Evolutionary conservation across 2,113 vertebrate species (phyloP), one percentile per base, ranked within the genome.

Genomic region (Syrrhaptes paradoxus): DNA sequence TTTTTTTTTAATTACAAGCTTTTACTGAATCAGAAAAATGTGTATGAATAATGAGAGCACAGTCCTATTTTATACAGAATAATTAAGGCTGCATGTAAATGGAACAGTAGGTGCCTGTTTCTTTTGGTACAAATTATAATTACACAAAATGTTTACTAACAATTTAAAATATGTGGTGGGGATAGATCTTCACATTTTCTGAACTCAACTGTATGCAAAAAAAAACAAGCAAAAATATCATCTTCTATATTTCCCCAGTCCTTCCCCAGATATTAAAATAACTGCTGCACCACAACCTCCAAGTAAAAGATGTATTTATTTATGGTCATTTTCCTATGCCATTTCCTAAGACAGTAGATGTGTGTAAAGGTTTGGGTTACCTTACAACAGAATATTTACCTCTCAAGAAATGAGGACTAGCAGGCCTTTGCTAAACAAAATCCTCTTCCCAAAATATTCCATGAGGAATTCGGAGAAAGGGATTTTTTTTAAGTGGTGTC

Each of bases 291-390:
- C 92, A 96, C 86, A 91, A 28, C 43, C 29, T 78, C 71, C 85
- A 95, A 96, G 85, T 93, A 58, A 94, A 89, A 76, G 94, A 3
- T n/a, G 20, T n/a, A 73, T 88, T 96, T 94, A 96, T 97, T 97
- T 95, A 84, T 45, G 65, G 95, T 74, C 38, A 95, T 95, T 95
- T 97, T 92, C 90, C 85, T 91, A 81, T 94, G 26, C 68, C 2
- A 0, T 93, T 93, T 97, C 87, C 79, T 90, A 70, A 85, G 76
- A 92, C 79, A 86, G 49, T 36, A 83, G 45, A 80, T 51, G 13
- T 17, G 45, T 54, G 80, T 26, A 85, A 52, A 80, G 43, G 17
- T 88, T 66, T 78, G 52, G 4, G 52, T 88, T 74, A 67, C 22
- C 29, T 41, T 93, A 31, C 66, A 78, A n/a, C 7, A 84, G 9